A percentile compares a stretch with the other conserved stretches of the same genome.
Conservation (phyloP, 2,113 vertebrate species). For the Forbesichthys papilliferus region DNA sequence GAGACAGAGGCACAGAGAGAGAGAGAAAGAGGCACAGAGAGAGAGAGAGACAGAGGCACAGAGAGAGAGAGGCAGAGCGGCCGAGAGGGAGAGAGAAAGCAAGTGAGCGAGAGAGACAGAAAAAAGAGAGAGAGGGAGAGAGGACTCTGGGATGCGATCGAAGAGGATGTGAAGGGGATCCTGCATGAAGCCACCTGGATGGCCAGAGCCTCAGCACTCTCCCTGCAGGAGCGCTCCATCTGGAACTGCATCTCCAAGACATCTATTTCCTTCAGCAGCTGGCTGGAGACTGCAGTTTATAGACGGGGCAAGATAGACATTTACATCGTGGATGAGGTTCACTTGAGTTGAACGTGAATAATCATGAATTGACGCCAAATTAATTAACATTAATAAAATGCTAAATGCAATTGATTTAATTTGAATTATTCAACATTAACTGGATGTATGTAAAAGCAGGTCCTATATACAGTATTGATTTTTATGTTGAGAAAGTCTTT, state of each 20-base stretch:
- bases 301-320: not conserved
- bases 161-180: not conserved
- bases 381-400: not conserved
- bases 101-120: no score
- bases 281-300: constrained; percentile 67
- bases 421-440: no score
- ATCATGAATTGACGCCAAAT: not conserved
- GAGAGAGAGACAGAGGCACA: no score
- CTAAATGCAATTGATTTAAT: no score
- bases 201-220: constrained; percentile 73
- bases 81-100: no score
- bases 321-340: not conserved
- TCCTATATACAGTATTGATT: no score
- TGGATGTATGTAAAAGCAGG: no score
- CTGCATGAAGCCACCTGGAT: constrained; percentile 62
- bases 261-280: constrained; percentile 77
- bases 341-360: not conserved
- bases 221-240: constrained; percentile 73
- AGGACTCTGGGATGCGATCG: not conserved
- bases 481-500: no score
- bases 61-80: no score
- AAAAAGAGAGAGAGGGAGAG: not conserved
- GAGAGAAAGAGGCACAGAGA: no score
- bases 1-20: no score
- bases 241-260: constrained; percentile 77